Base-by-base conservation (phyloP, 1,140 invertebrate species). In the Listronotus bonariensis region DNA sequence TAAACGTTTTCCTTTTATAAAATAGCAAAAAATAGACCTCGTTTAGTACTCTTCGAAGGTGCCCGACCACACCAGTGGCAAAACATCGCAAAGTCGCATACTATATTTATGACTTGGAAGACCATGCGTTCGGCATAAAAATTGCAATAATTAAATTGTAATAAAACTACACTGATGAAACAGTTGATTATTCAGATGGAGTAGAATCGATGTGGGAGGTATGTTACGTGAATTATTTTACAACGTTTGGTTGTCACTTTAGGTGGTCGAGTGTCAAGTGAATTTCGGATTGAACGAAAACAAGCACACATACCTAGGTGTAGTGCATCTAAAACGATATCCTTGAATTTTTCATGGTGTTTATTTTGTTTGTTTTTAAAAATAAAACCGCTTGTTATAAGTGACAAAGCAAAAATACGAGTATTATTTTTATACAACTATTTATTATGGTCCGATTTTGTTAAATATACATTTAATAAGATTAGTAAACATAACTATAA, bases 11-110 rank as follows among this genome's bases (percentile, higher is more conserved):
- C 61, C 61, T 63, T 48, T 63, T 63, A 48, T 53, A 49, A 63
- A 54, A 54, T 54, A 63, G 61, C 61, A 56, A 63, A 63, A 63
- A 63, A 63, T 63, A 63, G 61, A 55, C 41, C 61, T 63, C 36
- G 61, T 52, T 63, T 63, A 63, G 61, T 63, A 63, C 52, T 41
- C 61, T 38, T 51, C 18, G 15, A 62, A 52, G 48, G 59, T 62
- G 52, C 36, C 15, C 59, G 49, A 26, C 59, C 59, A 53, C 59
- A 62, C 42, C 53, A 49, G 59, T 62, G 59, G 59, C 59, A 62
- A 62, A 62, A 62, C 59, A 53, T 34, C 59, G 59, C 49, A 41
- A 63, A 63, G 48, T 45, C 61, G 61, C 52, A 63, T 56, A 48
- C 61, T 55, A 56, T 54, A 54, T 63, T 56, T 54, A 56, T 52